Evolutionary conservation across 2,888 invertebrate genomes (phyloP).

Genomic region (Hypena proboscidalis): DNA sequence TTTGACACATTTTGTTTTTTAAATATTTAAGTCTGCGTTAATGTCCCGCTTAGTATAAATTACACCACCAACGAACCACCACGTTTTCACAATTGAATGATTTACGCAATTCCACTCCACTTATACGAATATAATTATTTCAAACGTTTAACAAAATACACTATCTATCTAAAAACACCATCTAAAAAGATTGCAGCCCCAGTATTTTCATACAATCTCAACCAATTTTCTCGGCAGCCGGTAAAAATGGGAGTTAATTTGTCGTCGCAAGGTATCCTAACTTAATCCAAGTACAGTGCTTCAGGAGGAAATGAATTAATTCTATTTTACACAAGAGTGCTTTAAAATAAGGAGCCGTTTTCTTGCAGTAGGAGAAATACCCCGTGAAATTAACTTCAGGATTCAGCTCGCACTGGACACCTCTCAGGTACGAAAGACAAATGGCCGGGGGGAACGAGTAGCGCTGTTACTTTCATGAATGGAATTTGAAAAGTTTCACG

Average conservation of each 20-base stretch:
- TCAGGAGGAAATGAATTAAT: slow-evolving; percentile 67
- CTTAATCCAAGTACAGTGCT: slow-evolving; percentile 47
- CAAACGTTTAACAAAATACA: too few relatives aligned
- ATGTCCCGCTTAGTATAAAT: too few relatives aligned
- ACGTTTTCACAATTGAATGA: too few relatives aligned
- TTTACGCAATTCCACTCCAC: too few relatives aligned
- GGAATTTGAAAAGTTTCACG: slow-evolving; percentile 34
- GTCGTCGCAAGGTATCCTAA: slow-evolving; percentile 46
- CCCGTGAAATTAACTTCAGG: slow-evolving; percentile 81
- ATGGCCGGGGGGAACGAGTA: slow-evolving; percentile 53
- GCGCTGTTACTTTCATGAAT: slow-evolving; percentile 50
- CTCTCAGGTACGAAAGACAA: slow-evolving; percentile 75
- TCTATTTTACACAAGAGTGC: slow-evolving; percentile 74
- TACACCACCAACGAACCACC: too few relatives aligned
- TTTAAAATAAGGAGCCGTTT: slow-evolving; percentile 63
- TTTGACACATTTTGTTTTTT: too few relatives aligned
- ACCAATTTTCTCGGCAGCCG: slow-evolving; percentile 1
- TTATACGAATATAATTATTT: too few relatives aligned
- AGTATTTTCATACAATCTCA: slow-evolving; percentile 13
- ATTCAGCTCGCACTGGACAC: slow-evolving; percentile 74
- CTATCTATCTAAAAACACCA: too few relatives aligned
- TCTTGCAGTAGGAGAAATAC: slow-evolving; percentile 74
- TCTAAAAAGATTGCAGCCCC: too few relatives aligned
- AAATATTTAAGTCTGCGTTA: too few relatives aligned
- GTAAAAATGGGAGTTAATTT: slow-evolving; percentile 30